These are phyloP conservation scores for Rhagonycha lutea DNA, from an alignment of 2,888 invertebrate genomes.

Conservation along the genomic window DNA sequence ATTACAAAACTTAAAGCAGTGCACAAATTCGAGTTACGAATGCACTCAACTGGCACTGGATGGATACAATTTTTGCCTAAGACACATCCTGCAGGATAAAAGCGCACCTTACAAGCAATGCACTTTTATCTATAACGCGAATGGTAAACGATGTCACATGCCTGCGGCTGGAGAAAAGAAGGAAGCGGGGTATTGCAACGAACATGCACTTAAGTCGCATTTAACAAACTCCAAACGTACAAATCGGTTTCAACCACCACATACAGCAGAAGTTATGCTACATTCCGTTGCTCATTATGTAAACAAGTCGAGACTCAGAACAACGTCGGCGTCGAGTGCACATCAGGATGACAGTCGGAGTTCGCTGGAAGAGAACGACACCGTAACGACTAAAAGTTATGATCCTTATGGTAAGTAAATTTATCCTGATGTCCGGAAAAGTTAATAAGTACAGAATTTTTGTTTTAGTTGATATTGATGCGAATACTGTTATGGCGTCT, in stretches of 20 bases:
- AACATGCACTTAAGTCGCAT: constrained; percentile 70
- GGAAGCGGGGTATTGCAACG: constrained; percentile 71
- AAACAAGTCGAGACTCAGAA: constrained; percentile 48
- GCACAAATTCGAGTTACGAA: constrained; percentile 67
- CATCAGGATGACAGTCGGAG: constrained; percentile 46
- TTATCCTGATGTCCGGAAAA: not conserved
- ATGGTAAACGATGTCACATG: constrained; percentile 75
- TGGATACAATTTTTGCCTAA: constrained; percentile 76
- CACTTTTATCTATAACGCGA: constrained; percentile 67
- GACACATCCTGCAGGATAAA: constrained; percentile 84
- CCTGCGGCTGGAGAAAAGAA: constrained; percentile 77
- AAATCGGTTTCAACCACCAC: constrained; percentile 64
- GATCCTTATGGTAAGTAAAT: constrained; percentile 63
- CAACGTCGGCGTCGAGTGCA: constrained; percentile 37
- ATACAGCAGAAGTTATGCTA: constrained; percentile 69
- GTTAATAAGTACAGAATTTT: not conserved
- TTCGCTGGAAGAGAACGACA: constrained; percentile 55
- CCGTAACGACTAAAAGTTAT: constrained; percentile 54
- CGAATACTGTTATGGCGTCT: constrained; percentile 57
- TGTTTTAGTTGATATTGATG: constrained; percentile 60
- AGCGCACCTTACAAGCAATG: constrained; percentile 85
- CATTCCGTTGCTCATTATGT: constrained; percentile 69
- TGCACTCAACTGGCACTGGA: constrained; percentile 71
- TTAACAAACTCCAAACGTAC: constrained; percentile 65
- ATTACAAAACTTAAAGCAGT: constrained; percentile 63